Percentiles rank a stretch among this genome's conserved stretches.
Conservation (phyloP, 2,888 invertebrate genomes). For the Penaeus monodon region DNA sequence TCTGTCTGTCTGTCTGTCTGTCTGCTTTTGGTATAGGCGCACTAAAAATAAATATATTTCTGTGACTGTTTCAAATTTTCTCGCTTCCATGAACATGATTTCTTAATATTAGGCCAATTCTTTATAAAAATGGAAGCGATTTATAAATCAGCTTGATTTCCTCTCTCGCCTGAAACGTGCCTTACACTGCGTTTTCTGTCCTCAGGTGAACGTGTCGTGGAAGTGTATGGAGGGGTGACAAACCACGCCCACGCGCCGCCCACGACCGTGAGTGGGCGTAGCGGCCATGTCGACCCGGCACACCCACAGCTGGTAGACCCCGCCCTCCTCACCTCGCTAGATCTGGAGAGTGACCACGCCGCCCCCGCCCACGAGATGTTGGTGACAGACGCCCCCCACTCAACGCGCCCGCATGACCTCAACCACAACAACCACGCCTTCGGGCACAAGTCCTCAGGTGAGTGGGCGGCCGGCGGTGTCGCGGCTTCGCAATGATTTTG, state of each 20-base stretch:
- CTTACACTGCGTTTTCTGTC: not conserved
- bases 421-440: slow-evolving; percentile 51
- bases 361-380: slow-evolving; percentile 35
- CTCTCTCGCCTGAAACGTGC: no score
- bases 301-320: slow-evolving; percentile 48
- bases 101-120: no score
- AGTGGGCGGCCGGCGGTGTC: not conserved
- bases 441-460: slow-evolving; percentile 48
- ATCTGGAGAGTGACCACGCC: slow-evolving; percentile 44
- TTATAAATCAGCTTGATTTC: no score
- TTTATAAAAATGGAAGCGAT: no score
- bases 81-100: no score
- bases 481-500: no score
- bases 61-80: no score
- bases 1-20: no score
- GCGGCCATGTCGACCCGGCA: slow-evolving; percentile 30
- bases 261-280: slow-evolving; percentile 21
- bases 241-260: slow-evolving; percentile 26
- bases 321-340: slow-evolving; percentile 49
- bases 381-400: slow-evolving; percentile 39
- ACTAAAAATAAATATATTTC: no score
- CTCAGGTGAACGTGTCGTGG: slow-evolving; percentile 54
- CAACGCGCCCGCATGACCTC: slow-evolving; percentile 39
- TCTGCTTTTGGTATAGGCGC: no score
- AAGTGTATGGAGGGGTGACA: slow-evolving; percentile 49